Conservation (phyloP, 2,888 invertebrate species). For the Griposia aprilina region DNA sequence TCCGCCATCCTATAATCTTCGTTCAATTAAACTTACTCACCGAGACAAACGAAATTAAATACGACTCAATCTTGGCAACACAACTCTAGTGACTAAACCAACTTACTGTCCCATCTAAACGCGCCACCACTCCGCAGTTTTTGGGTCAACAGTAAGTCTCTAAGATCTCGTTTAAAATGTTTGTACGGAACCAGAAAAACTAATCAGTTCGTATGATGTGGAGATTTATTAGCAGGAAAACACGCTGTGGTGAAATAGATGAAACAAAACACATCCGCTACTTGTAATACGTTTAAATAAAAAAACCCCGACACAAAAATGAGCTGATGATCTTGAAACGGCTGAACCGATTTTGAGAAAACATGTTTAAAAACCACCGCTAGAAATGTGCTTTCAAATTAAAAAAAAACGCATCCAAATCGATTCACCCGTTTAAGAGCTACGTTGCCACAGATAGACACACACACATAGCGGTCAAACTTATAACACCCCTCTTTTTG, state of each 20-base stretch:
- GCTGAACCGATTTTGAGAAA: no score
- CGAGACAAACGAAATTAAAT: slow-evolving; percentile 12
- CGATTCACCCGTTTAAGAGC: no score
- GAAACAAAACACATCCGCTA: no score
- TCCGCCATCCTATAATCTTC: neutral
- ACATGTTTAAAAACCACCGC: no score
- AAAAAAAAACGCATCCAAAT: no score
- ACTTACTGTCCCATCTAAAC: slow-evolving; percentile 28
- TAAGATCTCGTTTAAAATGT: slow-evolving; percentile 66
- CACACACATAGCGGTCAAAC: no score
- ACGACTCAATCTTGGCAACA: slow-evolving; percentile 17
- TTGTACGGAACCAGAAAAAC: slow-evolving; percentile 50
- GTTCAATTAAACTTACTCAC: neutral
- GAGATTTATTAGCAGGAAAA: slow-evolving; percentile 12
- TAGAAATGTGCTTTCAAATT: no score
- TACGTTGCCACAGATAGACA: no score
- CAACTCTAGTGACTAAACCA: slow-evolving; percentile 39
- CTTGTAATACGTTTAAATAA: no score
- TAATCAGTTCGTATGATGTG: slow-evolving; percentile 44
- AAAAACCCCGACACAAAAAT: no score
- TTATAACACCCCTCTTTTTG: no score
- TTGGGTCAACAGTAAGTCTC: slow-evolving; percentile 68
- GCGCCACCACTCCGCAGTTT: slow-evolving; percentile 60
- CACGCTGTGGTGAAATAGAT: neutral
- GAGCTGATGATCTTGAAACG: no score